Evolutionary conservation across 2,797 vertebrate genomes (phyloP), one percentile per base, ranked within the genome.

Genomic region (Lacerta viridis): DNA sequence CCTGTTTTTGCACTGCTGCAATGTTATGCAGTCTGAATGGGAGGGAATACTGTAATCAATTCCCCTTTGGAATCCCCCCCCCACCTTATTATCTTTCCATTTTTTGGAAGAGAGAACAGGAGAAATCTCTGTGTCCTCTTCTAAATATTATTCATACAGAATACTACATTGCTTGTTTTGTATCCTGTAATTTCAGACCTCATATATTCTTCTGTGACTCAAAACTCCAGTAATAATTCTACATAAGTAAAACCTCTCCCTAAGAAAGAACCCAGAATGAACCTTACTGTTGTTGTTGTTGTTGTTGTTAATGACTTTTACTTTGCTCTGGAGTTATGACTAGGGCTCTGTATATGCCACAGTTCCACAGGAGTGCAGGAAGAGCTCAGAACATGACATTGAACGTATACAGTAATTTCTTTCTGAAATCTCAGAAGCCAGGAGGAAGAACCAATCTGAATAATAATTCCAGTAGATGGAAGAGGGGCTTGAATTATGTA

Each of bases 1-100:
- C 71, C 76, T 86, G 93, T 88, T 85, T 69, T 6, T 86, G 1
- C 76, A 25, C 46, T 25, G 10, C 66, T 88, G 3, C 50, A 39
- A 43, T 91, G 87, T n/a, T 78, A 66, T 87, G 90, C 61, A 75
- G 82, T 71, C 23, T 0, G 84, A 55, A 55, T 46, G 77, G 83
- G 90, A 13, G 43, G 55, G 29, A 36, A 18, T 13, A 33, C 33
- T 33, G 33, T 33, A 50, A 43, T 64, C 43, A 39, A 50, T 78
- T 50, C 68, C 7, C 15, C 46, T 4, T 61, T 23, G 2, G 20
- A 3, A 2, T 13, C 17, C 25, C 41, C 25, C 41, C 33, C 17
- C 20, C 33, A 33, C 33, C 0, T 27, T n/a, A 71, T 33, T 50
- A 43, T 7, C 27, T 20, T 72, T 84, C 43, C 10, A 7, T 36